These are phyloP conservation scores for Drosophila rufa DNA, from an alignment of 1,140 invertebrate species.

Conservation along the genomic window DNA sequence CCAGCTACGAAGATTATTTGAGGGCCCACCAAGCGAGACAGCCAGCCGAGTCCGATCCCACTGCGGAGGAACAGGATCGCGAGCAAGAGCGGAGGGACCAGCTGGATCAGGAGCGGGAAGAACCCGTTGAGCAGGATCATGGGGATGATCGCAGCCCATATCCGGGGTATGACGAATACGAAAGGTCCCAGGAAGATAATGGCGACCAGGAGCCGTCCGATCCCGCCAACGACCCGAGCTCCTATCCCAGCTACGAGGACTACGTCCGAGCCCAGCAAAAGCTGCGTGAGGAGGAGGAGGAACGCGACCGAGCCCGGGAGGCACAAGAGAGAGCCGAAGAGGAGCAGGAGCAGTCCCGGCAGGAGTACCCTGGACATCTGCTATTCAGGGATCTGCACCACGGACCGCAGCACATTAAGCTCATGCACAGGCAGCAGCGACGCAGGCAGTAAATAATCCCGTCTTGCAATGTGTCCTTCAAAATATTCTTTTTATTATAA, in stretches of 20 bases:
- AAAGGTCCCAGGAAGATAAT: background rate
- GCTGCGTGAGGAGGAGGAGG: constrained; percentile 24
- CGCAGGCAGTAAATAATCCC: constrained; percentile 1
- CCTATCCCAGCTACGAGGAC: constrained; percentile 33
- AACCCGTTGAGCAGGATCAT: background rate
- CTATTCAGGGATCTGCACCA: background rate
- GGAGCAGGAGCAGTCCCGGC: constrained; percentile 7
- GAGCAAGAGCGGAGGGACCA: constrained; percentile 27
- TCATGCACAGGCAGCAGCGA: constrained; percentile 18
- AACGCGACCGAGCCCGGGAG: constrained; percentile 4
- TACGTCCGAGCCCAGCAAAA: constrained; percentile 22
- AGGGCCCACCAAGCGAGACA: constrained; percentile 14
- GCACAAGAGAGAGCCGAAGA: constrained; percentile 1
- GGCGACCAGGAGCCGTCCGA: background rate
- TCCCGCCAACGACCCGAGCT: constrained; percentile 1
- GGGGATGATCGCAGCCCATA: background rate
- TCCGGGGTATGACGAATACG: background rate
- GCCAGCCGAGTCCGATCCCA: background rate
- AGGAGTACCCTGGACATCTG: background rate
- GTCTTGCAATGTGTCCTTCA: background rate
- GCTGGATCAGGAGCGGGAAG: constrained; percentile 12
- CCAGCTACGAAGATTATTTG: constrained; percentile 15
- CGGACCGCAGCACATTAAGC: constrained; percentile 10
- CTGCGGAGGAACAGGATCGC: constrained; percentile 12
- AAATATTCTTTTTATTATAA: constrained; percentile 5